Base-by-base conservation (phyloP, 2,888 invertebrate species). In the Euzophera pinguis region DNA sequence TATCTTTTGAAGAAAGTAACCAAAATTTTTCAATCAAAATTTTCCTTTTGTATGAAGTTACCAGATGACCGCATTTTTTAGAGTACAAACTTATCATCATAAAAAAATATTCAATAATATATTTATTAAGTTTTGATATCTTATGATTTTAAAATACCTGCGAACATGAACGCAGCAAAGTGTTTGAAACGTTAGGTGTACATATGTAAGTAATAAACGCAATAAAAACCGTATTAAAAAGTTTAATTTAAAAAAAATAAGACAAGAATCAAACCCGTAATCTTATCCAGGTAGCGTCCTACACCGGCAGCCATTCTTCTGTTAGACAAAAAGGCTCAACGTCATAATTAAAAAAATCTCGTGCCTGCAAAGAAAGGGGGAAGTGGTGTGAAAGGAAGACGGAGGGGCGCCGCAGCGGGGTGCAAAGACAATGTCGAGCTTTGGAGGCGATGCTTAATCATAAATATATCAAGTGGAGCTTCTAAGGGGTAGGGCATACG, bases 261-360 rank as follows among this genome's bases (percentile, higher is more conserved):
- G 8, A 2, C 14, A 8, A 42, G 55, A 73, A 71, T 76, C 67
- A 55, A 75, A 75, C 63, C 29, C 43, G 39, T 59, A 27, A 42
- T 53, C n/a, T 45, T 42, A 35, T 5, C 43, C 48, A 62, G 66
- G 71, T 71, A 65, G 62, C 61, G 69, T 69, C 56, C 39, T 55
- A 58, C 53, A 60, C 61, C 58, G 54, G 55, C 56, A 64, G 58
- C 58, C 51, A 60, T 57, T 61, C 68, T 68, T 75, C 71, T 69
- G 67, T 64, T 71, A 87, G 86, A 88, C 83, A 90, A 87, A 89
- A 90, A 88, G 80, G 81, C 82, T 70, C 81, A 90, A 90, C 85
- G 81, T 90, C 85, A 90, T 90, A 90, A 90, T 90, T 90, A 90
- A 90, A 90, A 90, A 90, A 89, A 90, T 85, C 86, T 86, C 88